A percentile compares a stretch with the other conserved stretches of the same genome.
Evolutionary conservation across 2,113 vertebrate species (phyloP).

Genomic region (Tor tambroides): DNA sequence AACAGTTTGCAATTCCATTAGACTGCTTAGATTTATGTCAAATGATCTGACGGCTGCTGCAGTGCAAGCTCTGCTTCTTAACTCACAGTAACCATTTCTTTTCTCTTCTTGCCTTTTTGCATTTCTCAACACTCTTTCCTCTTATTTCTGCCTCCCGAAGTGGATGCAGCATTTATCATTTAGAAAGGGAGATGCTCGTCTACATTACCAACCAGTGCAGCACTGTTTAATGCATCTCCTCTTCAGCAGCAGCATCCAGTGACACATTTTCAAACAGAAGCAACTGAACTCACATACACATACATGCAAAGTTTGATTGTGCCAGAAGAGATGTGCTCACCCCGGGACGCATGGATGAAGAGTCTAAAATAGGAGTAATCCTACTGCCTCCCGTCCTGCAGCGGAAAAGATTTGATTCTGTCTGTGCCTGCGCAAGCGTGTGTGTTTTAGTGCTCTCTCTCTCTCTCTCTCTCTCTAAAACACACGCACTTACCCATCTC

Average conservation of each 20-base stretch:
- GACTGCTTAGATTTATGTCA: background rate
- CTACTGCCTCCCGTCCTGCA: conserved; percentile 44
- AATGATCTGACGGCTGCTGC: background rate
- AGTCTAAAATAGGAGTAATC: conserved; percentile 53
- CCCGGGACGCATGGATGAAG: conserved; percentile 41
- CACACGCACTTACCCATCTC: conserved; percentile 3
- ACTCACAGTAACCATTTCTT: background rate
- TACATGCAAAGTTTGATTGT: conserved; percentile 28
- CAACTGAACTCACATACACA: conserved; percentile 19
- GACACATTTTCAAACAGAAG: background rate
- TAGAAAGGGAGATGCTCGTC: background rate
- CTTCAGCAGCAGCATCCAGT: background rate
- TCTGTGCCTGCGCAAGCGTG: conserved; percentile 35
- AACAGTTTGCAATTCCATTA: background rate
- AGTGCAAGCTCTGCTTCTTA: background rate
- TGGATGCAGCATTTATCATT: background rate
- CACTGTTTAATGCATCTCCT: conserved; percentile 9
- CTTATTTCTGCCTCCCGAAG: background rate
- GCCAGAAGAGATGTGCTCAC: conserved; percentile 54
- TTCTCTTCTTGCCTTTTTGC: background rate
- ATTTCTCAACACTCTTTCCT: background rate
- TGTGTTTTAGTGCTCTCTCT: conserved; percentile 42
- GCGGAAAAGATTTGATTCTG: conserved; percentile 56
- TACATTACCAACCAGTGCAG: conserved; percentile 48
- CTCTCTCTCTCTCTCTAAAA: background rate